Base-by-base conservation (phyloP, 2,113 vertebrate species). In the Oxyruncus cristatus region DNA sequence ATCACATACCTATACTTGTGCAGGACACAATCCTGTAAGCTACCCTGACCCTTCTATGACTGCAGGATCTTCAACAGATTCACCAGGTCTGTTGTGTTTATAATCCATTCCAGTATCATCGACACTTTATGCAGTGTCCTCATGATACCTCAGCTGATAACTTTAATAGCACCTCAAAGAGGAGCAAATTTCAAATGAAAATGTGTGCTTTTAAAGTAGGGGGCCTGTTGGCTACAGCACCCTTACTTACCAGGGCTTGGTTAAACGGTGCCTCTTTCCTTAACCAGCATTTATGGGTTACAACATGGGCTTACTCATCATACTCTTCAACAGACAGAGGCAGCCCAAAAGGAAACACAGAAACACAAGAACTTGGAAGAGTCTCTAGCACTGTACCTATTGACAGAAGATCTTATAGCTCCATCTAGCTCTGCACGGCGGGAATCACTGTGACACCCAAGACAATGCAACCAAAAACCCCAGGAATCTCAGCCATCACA, bases 381-480 rank as follows among this genome's bases (percentile, higher is more conserved):
- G 49, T 74, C 63, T 73, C 78, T 44, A 74, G 76, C 50, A 67
- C 76, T 37, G 30, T 23, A 88, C 62, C 72, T 91, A 71, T 39
- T 97, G 85, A 97, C 95, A 78, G 62, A 95, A 98, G 98, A 98
- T 98, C 97, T 98, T 97, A 97, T 67, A 98, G 98, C 98, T 98
- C 98, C 98, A 98, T 96, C 98, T 98, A 98, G 98, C 98, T 98
- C 98, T 94, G 79, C 81, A 88, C 4, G 0, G 82, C 1, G 94
- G 98, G 97, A 98, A 88, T 98, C 89, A 65, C 86, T 75, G 72
- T 41, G 88, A 78, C 68, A 91, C 58, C 67, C 85, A 79, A 90
- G 49, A 87, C 91, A 95, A 71, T 41, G 50, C 67, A 96, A 92
- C 82, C 59, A 65, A 89, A 94, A 53, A 7, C 71, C 28, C 46